Conservation (phyloP, 2,888 invertebrate species). For the Linnaemya vulpina region DNA sequence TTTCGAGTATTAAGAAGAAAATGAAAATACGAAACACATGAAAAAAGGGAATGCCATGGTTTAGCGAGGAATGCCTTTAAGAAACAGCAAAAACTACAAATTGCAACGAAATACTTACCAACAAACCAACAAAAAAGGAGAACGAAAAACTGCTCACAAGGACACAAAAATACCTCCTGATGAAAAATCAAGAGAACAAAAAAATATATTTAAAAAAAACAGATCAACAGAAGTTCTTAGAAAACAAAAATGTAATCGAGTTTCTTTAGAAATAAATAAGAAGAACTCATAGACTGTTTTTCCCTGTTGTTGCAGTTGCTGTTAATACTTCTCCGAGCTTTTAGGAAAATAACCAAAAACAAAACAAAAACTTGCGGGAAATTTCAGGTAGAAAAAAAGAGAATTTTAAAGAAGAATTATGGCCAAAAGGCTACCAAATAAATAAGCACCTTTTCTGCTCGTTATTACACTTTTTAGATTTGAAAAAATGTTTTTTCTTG, state of each 20-base stretch:
- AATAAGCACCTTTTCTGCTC: slow-evolving; percentile 43
- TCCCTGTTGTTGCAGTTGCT: neutral
- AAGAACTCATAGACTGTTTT: slow-evolving; percentile 43
- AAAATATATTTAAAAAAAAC: too few species aligned
- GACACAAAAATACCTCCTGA: slow-evolving; percentile 19
- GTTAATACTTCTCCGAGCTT: slow-evolving; percentile 11
- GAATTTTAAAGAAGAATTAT: slow-evolving; percentile 52
- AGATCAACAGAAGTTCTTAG: neutral
- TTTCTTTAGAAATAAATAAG: slow-evolving; percentile 46
- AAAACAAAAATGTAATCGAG: slow-evolving; percentile 61
- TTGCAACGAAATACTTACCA: slow-evolving; percentile 14
- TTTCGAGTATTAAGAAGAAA: neutral
- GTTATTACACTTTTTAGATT: neutral
- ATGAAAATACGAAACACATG: neutral
- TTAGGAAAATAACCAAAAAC: neutral
- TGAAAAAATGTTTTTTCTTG: neutral
- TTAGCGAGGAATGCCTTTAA: slow-evolving; percentile 50
- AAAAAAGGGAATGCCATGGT: slow-evolving; percentile 17
- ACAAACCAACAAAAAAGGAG: neutral
- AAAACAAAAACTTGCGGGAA: neutral
- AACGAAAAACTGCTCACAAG: too few species aligned
- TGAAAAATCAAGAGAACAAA: slow-evolving; percentile 3
- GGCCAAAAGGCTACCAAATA: slow-evolving; percentile 52
- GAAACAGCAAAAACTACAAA: slow-evolving; percentile 36
- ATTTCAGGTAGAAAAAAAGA: neutral